Base-by-base conservation (phyloP, 1,140 invertebrate genomes). In the Solenopsis fugax region DNA sequence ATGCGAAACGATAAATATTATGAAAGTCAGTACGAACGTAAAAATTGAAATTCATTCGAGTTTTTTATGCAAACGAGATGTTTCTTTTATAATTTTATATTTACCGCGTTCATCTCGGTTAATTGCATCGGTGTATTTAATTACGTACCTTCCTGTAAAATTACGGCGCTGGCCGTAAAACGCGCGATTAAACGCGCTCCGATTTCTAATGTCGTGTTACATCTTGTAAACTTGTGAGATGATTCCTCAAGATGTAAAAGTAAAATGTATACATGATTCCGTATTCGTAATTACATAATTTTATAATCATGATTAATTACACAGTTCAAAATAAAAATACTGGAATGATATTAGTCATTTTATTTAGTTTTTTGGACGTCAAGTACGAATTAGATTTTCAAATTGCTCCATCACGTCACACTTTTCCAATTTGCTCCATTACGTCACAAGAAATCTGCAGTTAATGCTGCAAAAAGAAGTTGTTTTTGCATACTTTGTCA, bases 171-270 rank as follows among this genome's bases (percentile, higher is more conserved):
- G 13, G 50, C 60, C 72, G 54, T 88, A 77, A 89, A 89, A 87
- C 54, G 56, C 34, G 71, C 85, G 77, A 58, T 77, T 85, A 76
- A 85, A 76, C n/a, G 24, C 37, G 21, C 29, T 2, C 12, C 52
- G 67, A 76, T 85, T 85, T 50, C 4, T 65, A 65, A 21, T n/a
- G 29, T 5, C 13, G 34, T 29, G 34, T 75, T 37, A 45, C 29
- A 29, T 21, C n/a, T 88, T 76, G 52, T 82, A 87, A 87, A 88
- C 82, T 71, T 41, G 13, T 37, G 29, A 80, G 37, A 81, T 58
- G 37, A 50, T 56, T 45, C 9, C 18, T 5, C 29, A 10, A 37
- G 21, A 24, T 37, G 21, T 48, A 50, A 73, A 13, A 45, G 34
- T 71, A 48, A 50, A 80, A 67, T 13, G 12, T 52, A n/a, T 21